A percentile compares a stretch with the other conserved stretches of the same genome.
These are phyloP conservation scores for Thyatira batis DNA, from an alignment of 2,888 invertebrate genomes.

Conservation along the genomic window DNA sequence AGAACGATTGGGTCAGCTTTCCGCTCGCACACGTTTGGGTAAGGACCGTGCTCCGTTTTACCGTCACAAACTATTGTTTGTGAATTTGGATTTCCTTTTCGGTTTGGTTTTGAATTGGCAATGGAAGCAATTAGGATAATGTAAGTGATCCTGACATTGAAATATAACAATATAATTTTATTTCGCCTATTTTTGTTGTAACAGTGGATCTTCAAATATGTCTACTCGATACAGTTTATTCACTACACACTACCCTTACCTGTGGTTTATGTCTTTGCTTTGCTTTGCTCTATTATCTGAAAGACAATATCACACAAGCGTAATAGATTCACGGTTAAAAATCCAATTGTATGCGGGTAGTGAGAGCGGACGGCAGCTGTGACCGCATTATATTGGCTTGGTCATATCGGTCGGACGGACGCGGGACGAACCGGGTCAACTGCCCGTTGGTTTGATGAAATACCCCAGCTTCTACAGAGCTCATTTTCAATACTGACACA, in stretches of 20 bases:
- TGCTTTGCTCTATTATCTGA: background rate
- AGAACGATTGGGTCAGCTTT: conserved; percentile 53
- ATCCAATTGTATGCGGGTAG: conserved; percentile 60
- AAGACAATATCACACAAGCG: conserved; percentile 33
- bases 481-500: conserved; percentile 52
- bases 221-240: too few relatives aligned
- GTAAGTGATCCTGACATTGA: background rate
- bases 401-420: conserved; percentile 42
- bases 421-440: conserved; percentile 52
- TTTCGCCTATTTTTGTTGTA: too few relatives aligned
- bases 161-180: background rate
- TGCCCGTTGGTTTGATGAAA: conserved; percentile 57
- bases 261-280: background rate
- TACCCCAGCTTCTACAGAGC: conserved; percentile 37
- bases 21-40: conserved; percentile 25
- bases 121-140: background rate
- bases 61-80: conserved; percentile 35
- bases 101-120: conserved; percentile 9
- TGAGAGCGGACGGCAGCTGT: conserved; percentile 49
- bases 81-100: conserved; percentile 14
- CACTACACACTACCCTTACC: background rate
- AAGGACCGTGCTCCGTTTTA: conserved; percentile 18
- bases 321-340: conserved; percentile 57
- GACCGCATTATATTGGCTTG: conserved; percentile 62
- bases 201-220: too few relatives aligned